Conservation (phyloP, 2,113 vertebrate genomes). For the Podilymbus podiceps region DNA sequence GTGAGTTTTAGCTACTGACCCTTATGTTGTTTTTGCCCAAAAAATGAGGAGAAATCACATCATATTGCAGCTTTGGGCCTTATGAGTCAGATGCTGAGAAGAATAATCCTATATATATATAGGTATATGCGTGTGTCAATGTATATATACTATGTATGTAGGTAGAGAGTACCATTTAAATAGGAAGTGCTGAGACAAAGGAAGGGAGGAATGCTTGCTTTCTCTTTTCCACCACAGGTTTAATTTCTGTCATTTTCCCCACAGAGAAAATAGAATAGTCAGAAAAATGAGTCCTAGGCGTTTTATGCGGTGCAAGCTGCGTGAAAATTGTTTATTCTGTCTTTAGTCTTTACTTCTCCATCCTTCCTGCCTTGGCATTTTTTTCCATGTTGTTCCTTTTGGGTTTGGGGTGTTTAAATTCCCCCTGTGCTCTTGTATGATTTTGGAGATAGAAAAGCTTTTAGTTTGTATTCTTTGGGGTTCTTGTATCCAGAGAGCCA, state of each 20-base stretch:
- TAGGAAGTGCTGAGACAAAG: background rate
- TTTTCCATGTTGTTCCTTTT: background rate
- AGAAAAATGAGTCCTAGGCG: background rate
- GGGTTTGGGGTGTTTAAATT: background rate
- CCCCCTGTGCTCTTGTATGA: background rate
- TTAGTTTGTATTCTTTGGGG: background rate
- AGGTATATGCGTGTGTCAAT: background rate
- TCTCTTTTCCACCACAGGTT: background rate
- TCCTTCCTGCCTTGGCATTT: background rate
- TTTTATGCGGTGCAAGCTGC: background rate
- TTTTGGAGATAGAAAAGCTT: background rate
- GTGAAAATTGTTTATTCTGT: background rate
- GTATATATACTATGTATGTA: background rate
- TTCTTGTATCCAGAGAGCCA: background rate
- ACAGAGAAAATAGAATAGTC: background rate
- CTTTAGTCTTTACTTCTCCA: background rate
- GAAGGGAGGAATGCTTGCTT: background rate
- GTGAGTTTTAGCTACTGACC: background rate
- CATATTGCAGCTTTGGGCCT: background rate
- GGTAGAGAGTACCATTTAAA: background rate
- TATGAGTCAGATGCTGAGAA: background rate
- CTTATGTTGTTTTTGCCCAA: background rate
- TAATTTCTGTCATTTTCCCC: background rate
- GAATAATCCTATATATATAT: background rate
- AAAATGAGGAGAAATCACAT: background rate